Base-by-base conservation (phyloP, 2,113 vertebrate species). In the Myocastor coypus region DNA sequence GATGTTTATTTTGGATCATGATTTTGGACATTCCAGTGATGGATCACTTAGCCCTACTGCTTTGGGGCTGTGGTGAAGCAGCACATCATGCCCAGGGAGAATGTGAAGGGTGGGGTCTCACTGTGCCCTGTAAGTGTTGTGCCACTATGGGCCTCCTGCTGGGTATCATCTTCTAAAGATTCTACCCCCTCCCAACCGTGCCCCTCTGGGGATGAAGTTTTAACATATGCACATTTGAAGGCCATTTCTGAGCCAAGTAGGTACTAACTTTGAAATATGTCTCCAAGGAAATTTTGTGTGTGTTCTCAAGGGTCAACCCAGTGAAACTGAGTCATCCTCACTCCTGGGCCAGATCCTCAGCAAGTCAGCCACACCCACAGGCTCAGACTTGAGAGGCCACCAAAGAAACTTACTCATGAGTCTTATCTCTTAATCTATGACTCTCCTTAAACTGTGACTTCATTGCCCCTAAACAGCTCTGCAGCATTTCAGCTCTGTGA, bases 371-470 rank as follows among this genome's bases (percentile, higher is more conserved):
- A 50, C 2, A 4, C n/a, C 91, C 90, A 40, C 9, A 14, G n/a
- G 78, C 85, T 82, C 50, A 55, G 68, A 26, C 63, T 89, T 64
- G 40, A 28, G 82, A 75, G 89, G 46, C 37, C 34, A 55, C 34
- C 40, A 61, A 66, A 89, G 94, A 92, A 86, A 89, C 37, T 32
- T 28, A 50, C 1, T 5, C 11, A 9, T 92, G 97, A 96, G 42
- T 97, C 93, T 61, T 32, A 22, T 37, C 14, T 1, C 71, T 92
- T 68, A 22, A 75, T 84, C 89, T 64, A 10, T 64, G 83, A 64
- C 8, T 86, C 55, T 75, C 14, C 89, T 95, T 82, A 64, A 89
- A 59, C 2, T 59, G 57, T 80, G 93, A 86, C 75, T 95, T 95
- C 50, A 59, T 81, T 92, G 88, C 86, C 32, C 26, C 83, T 73